A percentile compares a stretch with the other conserved stretches of the same genome.
These are phyloP conservation scores for Eucriotettix oculatus DNA, from an alignment of 2,888 invertebrate species.

Conservation along the genomic window DNA sequence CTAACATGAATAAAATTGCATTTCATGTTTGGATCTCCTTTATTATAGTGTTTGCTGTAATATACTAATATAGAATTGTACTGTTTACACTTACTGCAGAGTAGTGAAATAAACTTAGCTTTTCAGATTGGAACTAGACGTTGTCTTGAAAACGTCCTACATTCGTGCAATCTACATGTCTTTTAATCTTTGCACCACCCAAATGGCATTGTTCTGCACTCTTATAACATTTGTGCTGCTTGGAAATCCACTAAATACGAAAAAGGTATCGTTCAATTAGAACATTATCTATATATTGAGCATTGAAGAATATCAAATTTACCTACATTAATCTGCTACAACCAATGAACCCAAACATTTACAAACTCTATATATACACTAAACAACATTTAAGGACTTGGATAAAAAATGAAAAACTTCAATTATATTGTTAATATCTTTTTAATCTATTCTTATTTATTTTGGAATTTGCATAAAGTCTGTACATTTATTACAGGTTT, in stretches of 20 bases:
- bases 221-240: conserved; percentile 13
- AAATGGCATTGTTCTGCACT: conserved; percentile 15
- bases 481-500: conserved; percentile 19
- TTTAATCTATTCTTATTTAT: no score
- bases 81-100: not conserved
- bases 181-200: conserved; percentile 28
- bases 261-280: not conserved
- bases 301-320: not conserved
- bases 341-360: no score
- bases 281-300: not conserved
- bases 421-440: no score
- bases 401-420: no score
- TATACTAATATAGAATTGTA: no score
- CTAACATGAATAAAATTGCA: no score
- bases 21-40: not conserved
- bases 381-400: no score
- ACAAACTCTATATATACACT: no score
- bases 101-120: not conserved
- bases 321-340: no score
- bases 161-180: conserved; percentile 27
- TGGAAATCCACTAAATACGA: conserved; percentile 8
- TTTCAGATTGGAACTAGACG: conserved; percentile 26
- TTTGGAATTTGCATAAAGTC: no score
- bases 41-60: no score
- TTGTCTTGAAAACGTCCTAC: conserved; percentile 20